Evolutionary conservation across 2,797 vertebrate genomes (phyloP).

Genomic region (Prionace glauca): DNA sequence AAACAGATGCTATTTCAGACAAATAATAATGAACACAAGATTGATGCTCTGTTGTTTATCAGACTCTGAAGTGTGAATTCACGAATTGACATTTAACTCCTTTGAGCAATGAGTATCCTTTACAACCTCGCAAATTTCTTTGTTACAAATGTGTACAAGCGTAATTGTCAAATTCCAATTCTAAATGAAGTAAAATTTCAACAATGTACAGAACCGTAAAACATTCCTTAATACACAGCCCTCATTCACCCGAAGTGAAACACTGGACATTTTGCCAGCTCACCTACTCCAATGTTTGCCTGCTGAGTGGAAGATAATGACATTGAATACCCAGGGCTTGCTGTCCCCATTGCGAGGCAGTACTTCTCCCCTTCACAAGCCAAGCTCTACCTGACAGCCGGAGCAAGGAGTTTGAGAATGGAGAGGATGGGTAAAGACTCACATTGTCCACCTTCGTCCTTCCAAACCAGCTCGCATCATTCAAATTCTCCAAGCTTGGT

Average conservation of each 20-base stretch:
- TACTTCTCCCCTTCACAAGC: background rate
- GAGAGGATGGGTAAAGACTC: background rate
- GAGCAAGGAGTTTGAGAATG: background rate
- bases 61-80: background rate
- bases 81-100: background rate
- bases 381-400: background rate
- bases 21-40: background rate
- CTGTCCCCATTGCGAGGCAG: background rate
- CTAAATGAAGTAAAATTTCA: background rate
- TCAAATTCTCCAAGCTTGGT: background rate
- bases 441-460: too few species aligned
- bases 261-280: background rate
- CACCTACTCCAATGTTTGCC: background rate
- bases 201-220: background rate
- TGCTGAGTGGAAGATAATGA: background rate
- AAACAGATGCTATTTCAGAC: background rate
- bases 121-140: background rate
- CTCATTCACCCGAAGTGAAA: background rate
- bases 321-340: background rate
- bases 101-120: constrained; percentile 36
- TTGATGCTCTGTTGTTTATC: background rate
- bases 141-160: background rate
- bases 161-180: background rate
- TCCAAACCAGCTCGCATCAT: background rate
- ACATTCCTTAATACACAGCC: background rate